Evolutionary conservation across 2,888 invertebrate genomes (phyloP), one percentile per base, ranked within the genome.

Genomic region (Orthosia gracilis): DNA sequence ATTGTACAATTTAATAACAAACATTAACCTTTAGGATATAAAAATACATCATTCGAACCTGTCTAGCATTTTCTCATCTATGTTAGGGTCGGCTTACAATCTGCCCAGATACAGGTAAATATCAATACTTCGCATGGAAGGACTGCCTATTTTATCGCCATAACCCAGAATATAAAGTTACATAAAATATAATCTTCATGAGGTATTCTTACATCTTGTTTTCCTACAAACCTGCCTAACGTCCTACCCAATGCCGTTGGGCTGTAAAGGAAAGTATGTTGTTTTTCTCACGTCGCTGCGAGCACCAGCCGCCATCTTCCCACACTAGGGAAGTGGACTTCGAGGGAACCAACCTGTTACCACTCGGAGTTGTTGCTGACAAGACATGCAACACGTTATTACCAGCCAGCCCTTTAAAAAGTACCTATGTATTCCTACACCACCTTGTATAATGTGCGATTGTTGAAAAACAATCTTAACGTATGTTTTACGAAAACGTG

Each of bases 331-430:
- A 68, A 83, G 68, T 79, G 75, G 70, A 78, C 67, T 47, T 17
- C 40, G 50, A 69, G 52, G 67, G 47, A 67, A 59, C 68, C 80
- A 83, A 83, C 80, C 83, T 81, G 80, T 83, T 83, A 83, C 75
- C 21, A 69, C 57, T 61, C 17, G 47, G 55, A 81, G 75, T 79
- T 70, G 76, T 79, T 81, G 84, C 64, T 55, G 59, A 62, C 21
- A 49, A 57, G 17, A 68, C 55, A 65, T 65, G 78, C 78, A 65
- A 82, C 82, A 71, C n/a, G 68, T 65, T 71, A 80, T 31, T 61
- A 65, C 50, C 40, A 31, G 2, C 18, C 12, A 55, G 21, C 15
- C 52, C 26, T 64, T 52, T 40, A 40, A 69, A 26, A 18, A 50
- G 17, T 21, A 58, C 45, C 7, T 54, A 13, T 21, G 2, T 17